Evolutionary conservation across 2,888 invertebrate genomes (phyloP), one percentile per base, ranked within the genome.

Genomic region (Dicycla oo): DNA sequence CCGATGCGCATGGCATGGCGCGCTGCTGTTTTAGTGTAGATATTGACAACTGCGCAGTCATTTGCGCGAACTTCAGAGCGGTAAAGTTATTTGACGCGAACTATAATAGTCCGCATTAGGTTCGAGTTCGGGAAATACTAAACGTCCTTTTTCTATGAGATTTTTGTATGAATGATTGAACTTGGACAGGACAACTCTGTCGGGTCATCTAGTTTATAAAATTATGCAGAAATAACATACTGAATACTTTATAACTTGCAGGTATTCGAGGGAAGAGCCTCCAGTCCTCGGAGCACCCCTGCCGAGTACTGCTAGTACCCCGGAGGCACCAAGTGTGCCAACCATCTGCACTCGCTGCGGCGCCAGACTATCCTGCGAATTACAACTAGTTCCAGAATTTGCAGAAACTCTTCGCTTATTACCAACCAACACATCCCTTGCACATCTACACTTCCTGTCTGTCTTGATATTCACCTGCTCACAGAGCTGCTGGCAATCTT

Each of bases 361-460:
- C 66, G 96, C 97, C 1, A 97, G 97, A 49, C 96, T 97, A 82
- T 95, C 97, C 38, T 98, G 98, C 90, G 99, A 99, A 92, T 93
- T 98, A 18, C 99, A 99, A 94, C 95, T 99, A 57, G 95, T 99
- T 63, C 98, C 99, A 0, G 97, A 98, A 3, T 95, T 98, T 51
- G 97, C 98, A 69, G 97, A 97, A 30, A 97, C 97, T 70, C 93
- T 98, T 49, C 95, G 95, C 66, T 92, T 98, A 62, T 92, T 94
- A 26, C 96, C 96, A 18, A 95, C 93, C 47, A 96, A 96, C 75
- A 88, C 92, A 4, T 93, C 96, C 30, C 92, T 96, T 15, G 86
- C 96, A 10, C 96, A 97, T 80, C 93, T 98, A 54, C 99, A 99
- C 92, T 99, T 98, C 91, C 98, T 99, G 13, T 98, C 98, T n/a